Conservation (phyloP, 2,113 vertebrate genomes). For the Lepisosteus oculatus region DNA sequence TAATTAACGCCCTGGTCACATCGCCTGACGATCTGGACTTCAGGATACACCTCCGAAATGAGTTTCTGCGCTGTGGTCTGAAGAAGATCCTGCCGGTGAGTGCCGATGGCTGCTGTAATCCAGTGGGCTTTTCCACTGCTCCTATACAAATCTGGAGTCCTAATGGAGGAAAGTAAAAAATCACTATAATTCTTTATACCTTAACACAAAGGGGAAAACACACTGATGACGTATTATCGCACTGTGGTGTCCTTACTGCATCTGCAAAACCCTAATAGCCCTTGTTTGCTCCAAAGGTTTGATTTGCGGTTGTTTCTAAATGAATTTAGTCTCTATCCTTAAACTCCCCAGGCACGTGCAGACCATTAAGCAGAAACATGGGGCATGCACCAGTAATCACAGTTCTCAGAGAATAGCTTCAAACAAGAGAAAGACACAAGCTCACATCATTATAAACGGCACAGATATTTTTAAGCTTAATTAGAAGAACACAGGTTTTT, state of each 20-base stretch:
- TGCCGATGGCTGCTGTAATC: slow-evolving; percentile 22
- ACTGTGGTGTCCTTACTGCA: too few species aligned
- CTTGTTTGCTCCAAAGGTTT: too few species aligned
- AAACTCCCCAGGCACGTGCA: background rate
- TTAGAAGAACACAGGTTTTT: too few species aligned
- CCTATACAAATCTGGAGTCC: too few species aligned
- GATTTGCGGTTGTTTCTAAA: too few species aligned
- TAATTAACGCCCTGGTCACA: slow-evolving; percentile 95
- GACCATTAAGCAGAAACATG: background rate
- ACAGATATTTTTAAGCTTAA: too few species aligned
- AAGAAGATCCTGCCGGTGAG: slow-evolving; percentile 91
- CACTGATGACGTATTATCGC: too few species aligned
- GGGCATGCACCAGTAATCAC: slow-evolving; percentile 25
- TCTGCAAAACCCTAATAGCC: too few species aligned
- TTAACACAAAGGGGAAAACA: background rate
- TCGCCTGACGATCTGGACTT: slow-evolving; percentile 95
- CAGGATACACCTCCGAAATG: slow-evolving; percentile 96
- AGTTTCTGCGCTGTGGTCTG: slow-evolving; percentile 90
- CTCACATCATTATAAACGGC: slow-evolving; percentile 40
- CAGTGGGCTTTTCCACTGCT: background rate
- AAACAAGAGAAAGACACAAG: background rate
- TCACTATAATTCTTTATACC: background rate
- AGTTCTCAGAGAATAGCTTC: background rate
- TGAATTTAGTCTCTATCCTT: too few species aligned
- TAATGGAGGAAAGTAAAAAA: background rate